These are phyloP conservation scores for Tinamus major DNA, from an alignment of 2,797 vertebrate genomes.

Conservation along the genomic window DNA sequence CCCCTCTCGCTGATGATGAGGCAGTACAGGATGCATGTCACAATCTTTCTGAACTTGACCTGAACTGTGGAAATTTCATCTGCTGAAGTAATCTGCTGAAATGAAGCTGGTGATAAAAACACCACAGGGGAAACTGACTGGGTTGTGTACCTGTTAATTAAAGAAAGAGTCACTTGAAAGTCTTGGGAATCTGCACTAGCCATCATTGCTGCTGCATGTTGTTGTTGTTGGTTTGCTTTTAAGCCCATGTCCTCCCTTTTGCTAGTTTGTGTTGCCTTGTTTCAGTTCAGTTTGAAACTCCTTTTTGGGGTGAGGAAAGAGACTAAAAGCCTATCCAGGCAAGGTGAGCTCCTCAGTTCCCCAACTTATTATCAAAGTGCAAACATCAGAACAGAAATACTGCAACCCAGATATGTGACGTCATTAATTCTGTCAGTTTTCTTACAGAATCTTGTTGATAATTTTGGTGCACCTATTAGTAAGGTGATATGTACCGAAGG, in stretches of 20 bases:
- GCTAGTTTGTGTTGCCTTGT: not conserved
- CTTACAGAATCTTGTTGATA: not conserved
- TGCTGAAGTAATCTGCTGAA: too few species aligned
- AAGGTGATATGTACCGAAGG: not conserved
- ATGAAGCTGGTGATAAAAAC: not conserved
- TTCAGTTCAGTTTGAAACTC: not conserved
- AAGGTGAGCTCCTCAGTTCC: not conserved
- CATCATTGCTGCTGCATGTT: not conserved
- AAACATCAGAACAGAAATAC: fast-evolving
- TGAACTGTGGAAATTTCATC: not conserved
- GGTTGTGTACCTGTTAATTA: not conserved
- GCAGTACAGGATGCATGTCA: not conserved
- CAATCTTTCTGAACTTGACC: not conserved
- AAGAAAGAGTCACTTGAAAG: not conserved
- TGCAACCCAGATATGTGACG: not conserved
- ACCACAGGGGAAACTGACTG: not conserved
- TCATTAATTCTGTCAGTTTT: not conserved
- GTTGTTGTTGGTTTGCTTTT: not conserved
- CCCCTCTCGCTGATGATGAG: too few species aligned
- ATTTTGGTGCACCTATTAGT: not conserved
- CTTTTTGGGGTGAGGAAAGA: not conserved
- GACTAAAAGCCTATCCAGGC: not conserved
- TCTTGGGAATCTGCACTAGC: not conserved
- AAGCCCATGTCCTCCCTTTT: not conserved
- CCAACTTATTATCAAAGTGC: not conserved